These are phyloP conservation scores for Parus major DNA, from an alignment of 2,113 vertebrate genomes.

Conservation along the genomic window DNA sequence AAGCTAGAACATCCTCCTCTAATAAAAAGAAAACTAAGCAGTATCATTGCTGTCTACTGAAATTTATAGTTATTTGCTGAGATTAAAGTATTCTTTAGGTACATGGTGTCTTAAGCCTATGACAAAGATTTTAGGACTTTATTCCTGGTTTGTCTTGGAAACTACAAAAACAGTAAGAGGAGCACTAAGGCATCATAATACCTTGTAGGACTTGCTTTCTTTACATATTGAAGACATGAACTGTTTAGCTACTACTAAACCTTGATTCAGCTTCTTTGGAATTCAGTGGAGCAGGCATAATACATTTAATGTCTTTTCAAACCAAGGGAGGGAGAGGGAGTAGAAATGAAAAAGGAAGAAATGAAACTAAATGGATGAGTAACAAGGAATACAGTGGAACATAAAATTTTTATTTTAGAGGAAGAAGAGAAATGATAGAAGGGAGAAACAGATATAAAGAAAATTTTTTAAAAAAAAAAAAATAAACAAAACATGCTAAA, in stretches of 20 bases:
- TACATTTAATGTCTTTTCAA: not conserved
- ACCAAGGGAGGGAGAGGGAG: not conserved
- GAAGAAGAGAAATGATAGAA: not conserved
- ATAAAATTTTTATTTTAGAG: not conserved
- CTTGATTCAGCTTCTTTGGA: not conserved
- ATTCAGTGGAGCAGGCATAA: not conserved
- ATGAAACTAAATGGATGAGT: not conserved
- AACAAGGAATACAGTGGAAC: not conserved
- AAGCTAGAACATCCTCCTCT: not conserved
- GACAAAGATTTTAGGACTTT: not conserved
- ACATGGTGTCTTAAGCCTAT: not conserved
- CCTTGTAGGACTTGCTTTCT: not conserved
- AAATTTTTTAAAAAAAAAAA: not conserved
- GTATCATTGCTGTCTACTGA: not conserved
- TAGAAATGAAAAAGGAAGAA: not conserved
- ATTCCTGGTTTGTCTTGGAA: not conserved
- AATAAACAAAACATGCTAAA: not conserved
- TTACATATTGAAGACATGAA: not conserved
- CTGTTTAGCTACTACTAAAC: not conserved
- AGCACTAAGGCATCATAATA: not conserved
- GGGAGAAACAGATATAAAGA: not conserved
- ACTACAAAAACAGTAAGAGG: not conserved
- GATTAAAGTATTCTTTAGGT: not conserved
- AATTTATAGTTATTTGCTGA: not conserved
- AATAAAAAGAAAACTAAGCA: not conserved